Evolutionary conservation across 2,113 vertebrate genomes (phyloP).

Genomic region (Misgurnus anguillicaudatus): DNA sequence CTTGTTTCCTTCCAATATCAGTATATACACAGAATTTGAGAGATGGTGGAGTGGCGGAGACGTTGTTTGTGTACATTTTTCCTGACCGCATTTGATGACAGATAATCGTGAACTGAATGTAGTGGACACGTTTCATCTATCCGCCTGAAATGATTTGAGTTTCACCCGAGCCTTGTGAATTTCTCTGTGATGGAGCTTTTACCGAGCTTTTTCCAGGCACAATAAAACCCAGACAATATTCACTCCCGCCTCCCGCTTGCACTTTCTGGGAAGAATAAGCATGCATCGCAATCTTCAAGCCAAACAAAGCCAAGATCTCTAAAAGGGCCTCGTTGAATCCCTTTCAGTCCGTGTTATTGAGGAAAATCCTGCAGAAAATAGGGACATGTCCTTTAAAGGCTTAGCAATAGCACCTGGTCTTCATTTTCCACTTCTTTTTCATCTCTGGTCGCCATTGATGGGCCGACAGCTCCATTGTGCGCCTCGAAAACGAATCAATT

Average conservation of each 20-base stretch:
- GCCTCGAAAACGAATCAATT: constrained; percentile 16
- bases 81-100: not conserved
- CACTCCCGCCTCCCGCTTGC: not conserved
- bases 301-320: not conserved
- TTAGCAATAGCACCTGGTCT: not conserved
- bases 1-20: not conserved
- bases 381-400: not conserved
- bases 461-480: not conserved
- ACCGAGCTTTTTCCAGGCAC: not conserved
- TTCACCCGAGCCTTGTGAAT: not conserved
- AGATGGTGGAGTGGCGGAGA: not conserved
- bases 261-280: not conserved
- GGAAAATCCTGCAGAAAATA: not conserved
- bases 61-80: not conserved
- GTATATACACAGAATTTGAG: not conserved
- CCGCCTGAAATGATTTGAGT: not conserved
- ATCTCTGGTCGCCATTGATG: constrained; percentile 1
- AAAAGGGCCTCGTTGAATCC: not conserved
- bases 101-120: not conserved
- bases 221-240: not conserved
- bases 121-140: not conserved
- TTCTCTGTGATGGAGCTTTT: not conserved
- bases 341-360: not conserved
- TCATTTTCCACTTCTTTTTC: not conserved
- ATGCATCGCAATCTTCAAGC: not conserved